A percentile compares a stretch with the other conserved stretches of the same genome.
phyloP scores from a whole-genome alignment of 2,888 invertebrate species.

The Parnassius glacialis region DNA sequence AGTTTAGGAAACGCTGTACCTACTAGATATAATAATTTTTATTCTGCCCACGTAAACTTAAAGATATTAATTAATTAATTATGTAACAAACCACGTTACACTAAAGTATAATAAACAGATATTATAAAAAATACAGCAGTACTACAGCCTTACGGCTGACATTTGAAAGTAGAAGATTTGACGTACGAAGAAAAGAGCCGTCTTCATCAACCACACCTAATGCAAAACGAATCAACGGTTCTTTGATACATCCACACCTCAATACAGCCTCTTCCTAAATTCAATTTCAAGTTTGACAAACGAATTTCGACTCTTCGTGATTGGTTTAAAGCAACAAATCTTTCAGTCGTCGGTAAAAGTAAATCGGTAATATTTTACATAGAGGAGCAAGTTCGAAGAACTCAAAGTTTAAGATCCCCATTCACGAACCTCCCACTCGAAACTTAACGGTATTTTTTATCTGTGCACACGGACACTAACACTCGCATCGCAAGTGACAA shows the following conservation, averaged over 20 bases:
- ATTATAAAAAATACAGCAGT: background rate
- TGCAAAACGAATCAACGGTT: slow-evolving; percentile 28
- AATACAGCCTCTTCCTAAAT: slow-evolving; percentile 5
- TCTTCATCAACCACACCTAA: slow-evolving; percentile 34
- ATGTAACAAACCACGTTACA: too few species aligned
- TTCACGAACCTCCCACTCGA: slow-evolving; percentile 46
- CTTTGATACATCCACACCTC: slow-evolving; percentile 24
- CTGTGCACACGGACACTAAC: slow-evolving; percentile 35
- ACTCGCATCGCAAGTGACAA: slow-evolving; percentile 26
- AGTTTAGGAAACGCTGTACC: too few species aligned
- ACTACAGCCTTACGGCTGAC: slow-evolving; percentile 31
- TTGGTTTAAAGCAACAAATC: background rate
- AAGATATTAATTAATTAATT: too few species aligned
- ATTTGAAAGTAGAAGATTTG: slow-evolving; percentile 24
- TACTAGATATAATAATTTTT: too few species aligned
- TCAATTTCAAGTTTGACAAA: slow-evolving; percentile 7
- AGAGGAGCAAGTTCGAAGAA: slow-evolving; percentile 38
- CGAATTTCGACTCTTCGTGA: slow-evolving; percentile 7
- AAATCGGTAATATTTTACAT: slow-evolving; percentile 15
- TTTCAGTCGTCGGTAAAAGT: background rate
- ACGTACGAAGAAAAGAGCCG: slow-evolving; percentile 31
- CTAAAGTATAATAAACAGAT: background rate
- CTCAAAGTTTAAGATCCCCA: slow-evolving; percentile 39
- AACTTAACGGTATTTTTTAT: slow-evolving; percentile 45
- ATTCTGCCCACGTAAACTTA: too few species aligned